Evolutionary conservation across 2,113 vertebrate species (phyloP), one percentile per base, ranked within the genome.

Genomic region (Oryzias woworae): DNA sequence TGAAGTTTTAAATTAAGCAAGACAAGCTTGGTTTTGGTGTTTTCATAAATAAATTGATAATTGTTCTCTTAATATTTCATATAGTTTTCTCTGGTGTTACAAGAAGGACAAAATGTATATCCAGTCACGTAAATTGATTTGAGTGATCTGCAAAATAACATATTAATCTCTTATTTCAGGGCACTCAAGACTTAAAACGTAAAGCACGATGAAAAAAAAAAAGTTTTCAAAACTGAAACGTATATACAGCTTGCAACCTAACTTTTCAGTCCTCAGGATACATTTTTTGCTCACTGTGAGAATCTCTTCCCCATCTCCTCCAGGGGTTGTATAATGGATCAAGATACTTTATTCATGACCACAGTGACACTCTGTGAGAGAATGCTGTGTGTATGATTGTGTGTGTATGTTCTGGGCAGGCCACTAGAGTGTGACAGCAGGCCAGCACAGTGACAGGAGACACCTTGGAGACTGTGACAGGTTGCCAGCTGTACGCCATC

Each of bases 391-490:
- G 43, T 68, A 52, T 69, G 50, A 69, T 47, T 72, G 62, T 68
- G 58, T 67, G 50, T 69, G 31, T 76, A 53, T 71, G 26, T 48
- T 85, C 80, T 83, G 80, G 83, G 83, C 84, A 87, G 87, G 84
- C 87, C 88, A 88, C 85, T 89, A 89, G 87, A 89, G 88, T 90
- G 85, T 89, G 89, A 90, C 87, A 90, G 86, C 89, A 88, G 89
- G 85, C 89, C 85, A 88, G 85, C 82, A 76, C 84, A 78, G 82
- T 90, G 90, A 91, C 87, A 90, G 84, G 85, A 89, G 90, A 90
- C 90, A 91, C 86, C 90, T 88, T 91, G 85, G 89, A 90, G 85
- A 88, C 82, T 87, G 84, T 90, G 85, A 89, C 88, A 89, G 87
- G 80, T 83, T 87, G 86, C 87, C 87, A 91, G 88, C 85, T 91